Conservation (phyloP, 2,888 invertebrate genomes). For the Netelia melanura region DNA sequence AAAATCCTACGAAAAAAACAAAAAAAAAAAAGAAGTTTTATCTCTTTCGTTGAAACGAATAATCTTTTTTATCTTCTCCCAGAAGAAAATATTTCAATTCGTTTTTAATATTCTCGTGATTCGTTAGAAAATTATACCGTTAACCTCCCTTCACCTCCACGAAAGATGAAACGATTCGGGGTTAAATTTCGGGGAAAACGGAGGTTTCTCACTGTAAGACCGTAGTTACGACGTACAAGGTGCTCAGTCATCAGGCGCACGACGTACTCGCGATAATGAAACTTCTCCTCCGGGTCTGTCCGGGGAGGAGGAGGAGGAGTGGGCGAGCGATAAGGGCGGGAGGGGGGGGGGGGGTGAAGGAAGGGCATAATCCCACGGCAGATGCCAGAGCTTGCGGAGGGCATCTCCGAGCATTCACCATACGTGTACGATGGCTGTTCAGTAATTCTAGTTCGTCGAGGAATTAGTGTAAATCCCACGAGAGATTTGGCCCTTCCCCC, state of each 20-base stretch:
- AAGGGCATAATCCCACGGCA: constrained; percentile 63
- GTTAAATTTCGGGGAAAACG: not conserved
- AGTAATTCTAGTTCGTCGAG: constrained; percentile 67
- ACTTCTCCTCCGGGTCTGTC: constrained; percentile 43
- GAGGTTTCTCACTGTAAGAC: too few relatives aligned
- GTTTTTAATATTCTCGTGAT: not conserved
- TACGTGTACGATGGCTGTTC: constrained; percentile 57
- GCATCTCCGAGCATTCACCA: constrained; percentile 44
- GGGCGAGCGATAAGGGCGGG: not conserved
- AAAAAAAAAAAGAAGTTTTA: too few relatives aligned
- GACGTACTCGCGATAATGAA: constrained; percentile 66
- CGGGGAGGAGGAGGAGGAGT: constrained; percentile 14
- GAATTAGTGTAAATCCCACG: constrained; percentile 67
- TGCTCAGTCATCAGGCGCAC: constrained; percentile 40
- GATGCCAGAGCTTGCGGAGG: constrained; percentile 56
- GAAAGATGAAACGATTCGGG: not conserved
- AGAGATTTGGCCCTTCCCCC: constrained; percentile 47
- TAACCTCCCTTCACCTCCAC: too few relatives aligned
- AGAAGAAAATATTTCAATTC: not conserved
- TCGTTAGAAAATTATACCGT: not conserved
- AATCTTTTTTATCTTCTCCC: too few relatives aligned
- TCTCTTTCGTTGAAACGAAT: too few relatives aligned
- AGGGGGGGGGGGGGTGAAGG: not conserved
- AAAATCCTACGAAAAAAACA: not conserved
- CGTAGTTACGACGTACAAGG: not conserved